Percentiles rank a stretch among this genome's conserved stretches.
Conservation (phyloP, 2,888 invertebrate genomes). For the Calameuta idolon region DNA sequence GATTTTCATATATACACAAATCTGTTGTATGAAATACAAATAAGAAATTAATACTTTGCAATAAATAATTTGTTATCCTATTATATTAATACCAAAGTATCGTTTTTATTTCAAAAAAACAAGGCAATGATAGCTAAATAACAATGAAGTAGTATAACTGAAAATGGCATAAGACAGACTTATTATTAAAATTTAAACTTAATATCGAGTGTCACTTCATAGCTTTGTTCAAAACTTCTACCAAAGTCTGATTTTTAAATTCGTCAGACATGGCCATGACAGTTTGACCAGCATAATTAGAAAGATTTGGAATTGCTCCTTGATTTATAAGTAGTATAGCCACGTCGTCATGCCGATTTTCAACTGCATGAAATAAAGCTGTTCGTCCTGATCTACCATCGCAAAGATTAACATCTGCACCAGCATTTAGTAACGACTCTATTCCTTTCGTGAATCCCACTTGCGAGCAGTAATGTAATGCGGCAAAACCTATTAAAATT, state of each 20-base stretch:
- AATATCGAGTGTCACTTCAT: conserved; percentile 15
- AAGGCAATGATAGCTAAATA: no score
- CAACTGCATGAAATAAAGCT: conserved; percentile 57
- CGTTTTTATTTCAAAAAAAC: no score
- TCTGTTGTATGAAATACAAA: no score
- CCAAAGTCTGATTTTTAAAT: conserved; percentile 39
- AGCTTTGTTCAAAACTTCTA: conserved; percentile 30
- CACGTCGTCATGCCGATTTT: conserved; percentile 40
- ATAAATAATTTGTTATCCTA: no score
- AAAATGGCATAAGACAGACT: no score
- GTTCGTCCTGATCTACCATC: conserved; percentile 59
- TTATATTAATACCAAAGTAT: no score
- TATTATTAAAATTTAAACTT: no score
- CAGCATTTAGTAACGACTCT: conserved; percentile 38
- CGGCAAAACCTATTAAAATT: conserved; percentile 46
- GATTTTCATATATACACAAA: no score
- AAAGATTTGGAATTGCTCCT: conserved; percentile 47
- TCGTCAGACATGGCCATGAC: conserved; percentile 47
- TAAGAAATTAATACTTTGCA: no score
- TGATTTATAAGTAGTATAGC: conserved; percentile 40
- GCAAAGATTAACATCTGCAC: conserved; percentile 49
- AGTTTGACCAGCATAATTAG: conserved; percentile 54
- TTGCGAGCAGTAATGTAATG: conserved; percentile 57
- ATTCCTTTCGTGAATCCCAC: conserved; percentile 45
- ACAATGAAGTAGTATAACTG: no score